These are phyloP conservation scores for Darevskia nairensis DNA, from an alignment of 2,797 vertebrate species.

Conservation along the genomic window DNA sequence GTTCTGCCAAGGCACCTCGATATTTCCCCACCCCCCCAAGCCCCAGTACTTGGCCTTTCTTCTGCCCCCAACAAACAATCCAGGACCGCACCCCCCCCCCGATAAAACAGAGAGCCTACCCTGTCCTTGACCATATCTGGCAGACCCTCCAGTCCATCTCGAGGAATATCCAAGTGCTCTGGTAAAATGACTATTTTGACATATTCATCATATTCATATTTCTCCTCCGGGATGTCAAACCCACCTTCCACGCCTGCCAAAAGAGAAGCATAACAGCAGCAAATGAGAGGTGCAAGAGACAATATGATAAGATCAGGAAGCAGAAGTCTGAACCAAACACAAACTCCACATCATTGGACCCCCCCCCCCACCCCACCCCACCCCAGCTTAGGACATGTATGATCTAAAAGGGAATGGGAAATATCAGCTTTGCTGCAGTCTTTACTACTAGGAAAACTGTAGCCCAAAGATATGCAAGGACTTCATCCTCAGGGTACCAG, in stretches of 20 bases:
- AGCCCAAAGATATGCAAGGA: neutral
- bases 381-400: neutral
- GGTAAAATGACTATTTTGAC: constrained; percentile 96
- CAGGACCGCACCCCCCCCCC: neutral
- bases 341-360: neutral
- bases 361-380: too few species aligned
- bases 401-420: neutral
- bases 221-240: constrained; percentile 91
- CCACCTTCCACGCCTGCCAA: constrained; percentile 92
- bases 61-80: neutral
- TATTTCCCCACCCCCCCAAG: too few species aligned
- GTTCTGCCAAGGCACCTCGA: neutral
- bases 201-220: constrained; percentile 94
- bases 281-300: constrained; percentile 14
- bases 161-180: constrained; percentile 92
- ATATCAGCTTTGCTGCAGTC: neutral
- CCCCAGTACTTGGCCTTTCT: neutral
- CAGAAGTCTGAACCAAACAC: neutral
- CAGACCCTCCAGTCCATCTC: constrained; percentile 88
- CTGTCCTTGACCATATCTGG: constrained; percentile 94
- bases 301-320: neutral
- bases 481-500: neutral
- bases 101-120: constrained; percentile 77
- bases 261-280: constrained; percentile 22
- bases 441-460: neutral